Evolutionary conservation across 2,797 vertebrate species (phyloP).

Genomic region (Acipenser oxyrinchus): DNA sequence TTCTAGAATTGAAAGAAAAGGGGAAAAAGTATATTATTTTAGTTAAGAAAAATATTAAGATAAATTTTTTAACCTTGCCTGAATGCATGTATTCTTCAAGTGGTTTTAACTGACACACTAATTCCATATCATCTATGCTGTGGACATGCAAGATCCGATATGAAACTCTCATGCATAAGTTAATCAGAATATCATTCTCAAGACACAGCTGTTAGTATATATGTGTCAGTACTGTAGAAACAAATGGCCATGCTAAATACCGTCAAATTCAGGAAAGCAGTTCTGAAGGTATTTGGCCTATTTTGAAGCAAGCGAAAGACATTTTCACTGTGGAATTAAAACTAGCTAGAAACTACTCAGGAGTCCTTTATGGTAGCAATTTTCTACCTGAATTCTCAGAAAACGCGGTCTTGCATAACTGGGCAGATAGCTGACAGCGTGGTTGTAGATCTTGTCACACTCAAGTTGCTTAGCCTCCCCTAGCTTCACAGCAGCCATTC

Average conservation of each 20-base stretch:
- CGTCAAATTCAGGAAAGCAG: background rate
- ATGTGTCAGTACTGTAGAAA: no score
- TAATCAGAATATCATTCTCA: no score
- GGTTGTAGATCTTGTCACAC: constrained; percentile 46
- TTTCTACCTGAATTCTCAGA: constrained; percentile 71
- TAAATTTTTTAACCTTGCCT: no score
- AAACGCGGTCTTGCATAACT: constrained; percentile 71
- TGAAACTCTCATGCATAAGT: no score
- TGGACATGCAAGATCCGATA: no score
- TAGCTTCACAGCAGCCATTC: constrained; percentile 73
- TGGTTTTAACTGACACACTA: background rate
- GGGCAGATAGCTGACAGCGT: constrained; percentile 62
- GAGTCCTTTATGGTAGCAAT: background rate
- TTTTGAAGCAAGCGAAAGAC: no score
- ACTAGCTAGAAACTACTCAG: background rate
- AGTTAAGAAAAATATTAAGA: no score
- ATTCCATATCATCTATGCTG: background rate
- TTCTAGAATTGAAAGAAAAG: constrained; percentile 27
- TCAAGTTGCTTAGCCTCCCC: constrained; percentile 64
- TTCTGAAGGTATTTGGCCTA: background rate
- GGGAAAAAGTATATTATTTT: background rate
- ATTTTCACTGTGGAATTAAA: background rate
- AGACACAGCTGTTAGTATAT: no score
- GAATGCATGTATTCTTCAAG: no score
- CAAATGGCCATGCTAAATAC: no score